Conservation (phyloP, 1,140 invertebrate species). For the Proales similis region DNA sequence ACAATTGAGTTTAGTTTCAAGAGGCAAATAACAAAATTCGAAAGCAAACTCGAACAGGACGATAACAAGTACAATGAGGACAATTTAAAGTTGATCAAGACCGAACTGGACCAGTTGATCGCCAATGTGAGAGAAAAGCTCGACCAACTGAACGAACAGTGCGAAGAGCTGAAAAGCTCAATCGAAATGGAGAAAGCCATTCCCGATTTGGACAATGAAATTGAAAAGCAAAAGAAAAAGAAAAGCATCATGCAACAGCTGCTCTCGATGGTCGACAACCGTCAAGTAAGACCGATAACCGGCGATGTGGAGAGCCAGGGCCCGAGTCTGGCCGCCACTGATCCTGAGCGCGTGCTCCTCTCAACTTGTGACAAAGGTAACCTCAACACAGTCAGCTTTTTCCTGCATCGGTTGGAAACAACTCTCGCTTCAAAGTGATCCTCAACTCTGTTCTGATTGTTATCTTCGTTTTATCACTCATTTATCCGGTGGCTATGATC, state of each 20-base stretch:
- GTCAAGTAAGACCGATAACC: not conserved
- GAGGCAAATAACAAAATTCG: not conserved
- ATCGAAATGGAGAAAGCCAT: slow-evolving; percentile 1
- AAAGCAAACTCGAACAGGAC: slow-evolving; percentile 21
- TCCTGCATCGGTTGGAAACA: not conserved
- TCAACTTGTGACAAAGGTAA: not conserved
- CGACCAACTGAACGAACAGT: not conserved
- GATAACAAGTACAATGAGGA: slow-evolving; percentile 28
- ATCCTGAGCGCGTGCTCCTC: not conserved
- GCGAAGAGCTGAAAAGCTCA: not conserved
- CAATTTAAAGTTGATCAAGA: slow-evolving; percentile 31
- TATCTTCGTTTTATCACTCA: slow-evolving; percentile 8
- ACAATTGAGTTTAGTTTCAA: slow-evolving; percentile 2
- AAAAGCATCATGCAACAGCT: slow-evolving; percentile 5
- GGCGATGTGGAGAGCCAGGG: not conserved
- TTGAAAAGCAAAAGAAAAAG: not conserved
- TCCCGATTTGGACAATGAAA: not conserved
- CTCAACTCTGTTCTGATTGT: slow-evolving; percentile 4
- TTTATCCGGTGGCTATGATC: slow-evolving; percentile 34
- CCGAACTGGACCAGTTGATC: slow-evolving; percentile 7
- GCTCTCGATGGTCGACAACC: not conserved
- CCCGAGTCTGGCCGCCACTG: not conserved
- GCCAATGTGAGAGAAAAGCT: slow-evolving; percentile 3
- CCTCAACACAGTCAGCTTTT: not conserved
- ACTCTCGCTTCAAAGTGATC: not conserved